These are phyloP conservation scores for Himantopus leucocephalus DNA, from an alignment of 2,113 vertebrate genomes.

Conservation along the genomic window DNA sequence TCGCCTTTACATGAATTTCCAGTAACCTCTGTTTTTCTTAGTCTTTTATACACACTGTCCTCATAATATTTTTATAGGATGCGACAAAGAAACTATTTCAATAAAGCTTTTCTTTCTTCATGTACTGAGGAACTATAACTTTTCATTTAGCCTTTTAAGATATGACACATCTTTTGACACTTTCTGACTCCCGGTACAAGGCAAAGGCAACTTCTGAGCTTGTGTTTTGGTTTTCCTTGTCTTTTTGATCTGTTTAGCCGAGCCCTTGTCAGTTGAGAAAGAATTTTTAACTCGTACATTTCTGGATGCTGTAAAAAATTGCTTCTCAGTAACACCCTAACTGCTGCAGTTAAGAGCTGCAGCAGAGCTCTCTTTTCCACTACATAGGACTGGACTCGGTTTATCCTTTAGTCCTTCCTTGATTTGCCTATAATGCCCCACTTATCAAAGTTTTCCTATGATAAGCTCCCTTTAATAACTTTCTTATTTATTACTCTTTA, in stretches of 20 bases:
- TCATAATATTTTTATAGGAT: constrained; percentile 65
- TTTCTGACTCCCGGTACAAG: constrained; percentile 45
- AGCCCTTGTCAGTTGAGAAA: constrained; percentile 32
- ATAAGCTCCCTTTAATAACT: neutral
- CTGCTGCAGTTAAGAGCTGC: neutral
- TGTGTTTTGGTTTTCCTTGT: constrained; percentile 45
- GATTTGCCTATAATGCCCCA: neutral
- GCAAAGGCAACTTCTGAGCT: constrained; percentile 43
- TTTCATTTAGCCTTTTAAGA: constrained; percentile 64
- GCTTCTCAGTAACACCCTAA: neutral
- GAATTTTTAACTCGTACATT: constrained; percentile 45
- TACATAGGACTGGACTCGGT: neutral
- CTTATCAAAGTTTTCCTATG: neutral
- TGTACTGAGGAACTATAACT: constrained; percentile 50
- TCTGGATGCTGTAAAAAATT: constrained; percentile 11
- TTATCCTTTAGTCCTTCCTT: neutral
- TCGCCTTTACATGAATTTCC: constrained; percentile 26
- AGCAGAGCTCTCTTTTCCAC: neutral
- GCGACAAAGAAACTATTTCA: constrained; percentile 41
- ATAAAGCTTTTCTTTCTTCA: constrained; percentile 43
- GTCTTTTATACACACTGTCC: constrained; percentile 31
- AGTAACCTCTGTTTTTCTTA: constrained; percentile 46
- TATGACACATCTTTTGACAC: constrained; percentile 50
- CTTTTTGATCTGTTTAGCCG: constrained; percentile 55
- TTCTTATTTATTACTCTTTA: neutral